Evolutionary conservation across 2,113 vertebrate genomes (phyloP), one percentile per base, ranked within the genome.

Genomic region (Psilopogon haemacephalus): DNA sequence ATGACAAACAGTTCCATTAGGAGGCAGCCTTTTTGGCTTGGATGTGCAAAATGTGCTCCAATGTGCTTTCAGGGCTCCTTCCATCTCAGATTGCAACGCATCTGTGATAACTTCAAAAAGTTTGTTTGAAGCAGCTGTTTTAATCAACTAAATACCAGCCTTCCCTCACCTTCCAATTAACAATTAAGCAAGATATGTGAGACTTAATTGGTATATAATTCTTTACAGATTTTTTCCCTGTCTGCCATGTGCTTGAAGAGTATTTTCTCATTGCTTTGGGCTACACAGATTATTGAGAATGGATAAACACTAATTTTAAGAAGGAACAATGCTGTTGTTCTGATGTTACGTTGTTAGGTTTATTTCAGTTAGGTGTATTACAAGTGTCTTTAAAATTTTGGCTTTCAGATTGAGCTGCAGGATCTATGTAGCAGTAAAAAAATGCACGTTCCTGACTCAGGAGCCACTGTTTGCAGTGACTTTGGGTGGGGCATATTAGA

Each of bases 91-190:
- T 75, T 91, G 65, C 68, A 64, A 33, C 37, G 64, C 71, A 65
- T 95, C 76, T 94, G 19, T 65, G 50, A 67, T 79, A 95, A 94
- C 83, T 81, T 96, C 65, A 86, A 93, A 90, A 55, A 46, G 33
- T 58, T 95, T 94, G 59, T 94, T 92, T 94, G 73, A 97, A 95
- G 73, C 87, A 94, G 87, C 85, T 96, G 69, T 89, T 96, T 93
- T 89, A 96, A 95, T 91, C 88, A 94, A 62, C 83, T 82, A 37
- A 94, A 86, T 91, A 93, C 44, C 44, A 95, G 24, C 37, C 62
- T 83, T 79, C 63, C 26, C 44, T 85, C 74, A 80, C 56, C 20
- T 78, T 96, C 63, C 87, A 95, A 77, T 93, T 95, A 93, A 35
- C 80, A 94, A 79, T 95, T 93, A 94, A 92, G 73, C 11, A 93